Conservation (phyloP, 2,888 invertebrate genomes). For the Sisyra nigra region DNA sequence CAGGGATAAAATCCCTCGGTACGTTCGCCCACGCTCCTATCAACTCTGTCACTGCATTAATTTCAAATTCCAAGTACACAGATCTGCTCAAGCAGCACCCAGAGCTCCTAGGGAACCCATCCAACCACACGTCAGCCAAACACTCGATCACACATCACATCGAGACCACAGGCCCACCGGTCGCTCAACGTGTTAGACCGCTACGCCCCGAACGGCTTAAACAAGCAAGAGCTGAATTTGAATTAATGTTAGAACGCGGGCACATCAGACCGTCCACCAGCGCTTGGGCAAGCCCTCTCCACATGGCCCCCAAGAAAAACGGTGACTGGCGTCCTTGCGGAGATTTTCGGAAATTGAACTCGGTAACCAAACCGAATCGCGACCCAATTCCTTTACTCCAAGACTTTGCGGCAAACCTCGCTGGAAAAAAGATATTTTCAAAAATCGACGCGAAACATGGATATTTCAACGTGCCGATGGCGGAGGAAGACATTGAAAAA, state of each 20-base stretch:
- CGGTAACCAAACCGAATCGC: conserved; percentile 11
- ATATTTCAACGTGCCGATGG: conserved; percentile 17
- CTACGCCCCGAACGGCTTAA: conserved; percentile 5
- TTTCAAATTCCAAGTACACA: neutral
- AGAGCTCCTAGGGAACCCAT: neutral
- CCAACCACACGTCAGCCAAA: neutral
- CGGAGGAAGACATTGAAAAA: conserved; percentile 14
- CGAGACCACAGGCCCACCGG: conserved; percentile 8
- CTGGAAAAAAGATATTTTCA: conserved; percentile 13
- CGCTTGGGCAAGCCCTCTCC: conserved; percentile 15
- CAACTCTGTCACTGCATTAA: neutral
- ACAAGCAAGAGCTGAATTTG: conserved; percentile 13
- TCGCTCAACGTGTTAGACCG: conserved; percentile 7
- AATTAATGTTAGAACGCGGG: conserved; percentile 13
- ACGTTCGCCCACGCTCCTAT: neutral
- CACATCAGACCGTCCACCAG: conserved; percentile 14
- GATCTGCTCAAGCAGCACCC: conserved; percentile 4
- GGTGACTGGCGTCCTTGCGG: conserved; percentile 17
- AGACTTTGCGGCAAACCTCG: too few relatives aligned
- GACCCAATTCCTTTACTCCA: too few relatives aligned
- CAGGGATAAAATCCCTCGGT: conserved; percentile 1
- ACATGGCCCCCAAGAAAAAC: conserved; percentile 14
- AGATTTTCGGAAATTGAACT: conserved; percentile 17
- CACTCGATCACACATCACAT: conserved; percentile 7
- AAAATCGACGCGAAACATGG: conserved; percentile 12